A percentile compares a stretch with the other conserved stretches of the same genome.
These are phyloP conservation scores for Apamea anceps DNA, from an alignment of 2,888 invertebrate species.

Conservation along the genomic window DNA sequence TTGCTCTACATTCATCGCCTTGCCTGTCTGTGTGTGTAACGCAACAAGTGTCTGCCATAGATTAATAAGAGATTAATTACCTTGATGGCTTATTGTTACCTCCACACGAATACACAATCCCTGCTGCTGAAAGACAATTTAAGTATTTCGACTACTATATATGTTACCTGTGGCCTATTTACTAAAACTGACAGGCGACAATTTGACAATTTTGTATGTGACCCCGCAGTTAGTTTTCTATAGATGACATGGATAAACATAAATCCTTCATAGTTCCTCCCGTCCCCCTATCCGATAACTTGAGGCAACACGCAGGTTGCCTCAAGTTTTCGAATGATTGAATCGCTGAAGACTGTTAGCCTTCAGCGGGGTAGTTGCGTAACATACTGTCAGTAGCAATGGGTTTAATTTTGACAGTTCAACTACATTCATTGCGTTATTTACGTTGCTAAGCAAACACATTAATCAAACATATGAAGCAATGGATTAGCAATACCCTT, in stretches of 20 bases:
- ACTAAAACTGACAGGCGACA: neutral
- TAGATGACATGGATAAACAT: neutral
- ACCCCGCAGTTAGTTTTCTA: neutral
- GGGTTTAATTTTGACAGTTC: too few species aligned
- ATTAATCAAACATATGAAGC: too few species aligned
- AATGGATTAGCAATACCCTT: too few species aligned
- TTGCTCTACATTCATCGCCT: neutral
- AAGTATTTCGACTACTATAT: neutral
- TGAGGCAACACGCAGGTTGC: neutral
- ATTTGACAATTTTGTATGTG: too few species aligned
- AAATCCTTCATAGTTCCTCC: neutral
- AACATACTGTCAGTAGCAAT: too few species aligned
- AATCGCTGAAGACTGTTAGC: neutral
- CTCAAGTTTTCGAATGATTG: too few species aligned
- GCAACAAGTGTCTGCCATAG: neutral
- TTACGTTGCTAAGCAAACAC: too few species aligned
- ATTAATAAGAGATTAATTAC: slow-evolving; percentile 13
- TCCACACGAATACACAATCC: neutral
- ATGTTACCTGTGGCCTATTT: neutral
- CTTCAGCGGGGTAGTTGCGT: neutral
- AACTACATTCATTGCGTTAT: too few species aligned
- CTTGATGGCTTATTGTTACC: slow-evolving; percentile 24
- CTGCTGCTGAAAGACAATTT: neutral
- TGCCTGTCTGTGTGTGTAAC: slow-evolving; percentile 5
- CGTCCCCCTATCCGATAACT: neutral